Conservation (phyloP, 2,797 vertebrate species). For the Malacoctenus gilli region DNA sequence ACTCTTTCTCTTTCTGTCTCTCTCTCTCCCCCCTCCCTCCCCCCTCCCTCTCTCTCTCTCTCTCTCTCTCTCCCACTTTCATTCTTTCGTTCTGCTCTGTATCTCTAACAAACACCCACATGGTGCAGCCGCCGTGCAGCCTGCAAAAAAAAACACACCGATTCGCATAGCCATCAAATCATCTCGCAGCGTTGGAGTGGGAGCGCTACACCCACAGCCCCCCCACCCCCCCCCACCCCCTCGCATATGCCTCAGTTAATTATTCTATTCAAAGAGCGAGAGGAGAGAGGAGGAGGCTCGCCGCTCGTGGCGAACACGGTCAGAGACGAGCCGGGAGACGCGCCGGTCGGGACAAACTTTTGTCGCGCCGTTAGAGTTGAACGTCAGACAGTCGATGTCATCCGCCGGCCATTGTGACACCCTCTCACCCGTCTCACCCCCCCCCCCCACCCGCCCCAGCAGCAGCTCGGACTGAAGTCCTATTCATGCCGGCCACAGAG, state of each 20-base stretch:
- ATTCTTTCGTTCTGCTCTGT: conserved; percentile 33
- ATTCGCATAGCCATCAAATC: conserved; percentile 57
- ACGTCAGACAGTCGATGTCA: conserved; percentile 51
- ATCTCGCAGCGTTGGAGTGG: conserved; percentile 44
- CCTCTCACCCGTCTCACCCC: conserved; percentile 47
- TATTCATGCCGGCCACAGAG: conserved; percentile 68
- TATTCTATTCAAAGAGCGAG: conserved; percentile 49
- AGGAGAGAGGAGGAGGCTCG: conserved; percentile 30
- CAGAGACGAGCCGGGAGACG: conserved; percentile 10
- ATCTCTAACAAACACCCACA: conserved; percentile 66
- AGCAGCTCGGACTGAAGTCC: conserved; percentile 65
- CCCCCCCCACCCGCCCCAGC: no score
- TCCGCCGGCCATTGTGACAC: conserved; percentile 51
- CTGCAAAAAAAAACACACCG: conserved; percentile 38
- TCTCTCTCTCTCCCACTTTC: conserved; percentile 51
- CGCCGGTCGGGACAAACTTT: not conserved
- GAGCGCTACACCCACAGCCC: conserved; percentile 51
- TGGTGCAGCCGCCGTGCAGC: conserved; percentile 37
- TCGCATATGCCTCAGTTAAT: conserved; percentile 48
- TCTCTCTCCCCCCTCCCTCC: conserved; percentile 35
- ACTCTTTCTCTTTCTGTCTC: conserved; percentile 54
- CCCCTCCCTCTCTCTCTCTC: conserved; percentile 49
- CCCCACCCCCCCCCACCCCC: conserved; percentile 1
- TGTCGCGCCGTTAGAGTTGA: conserved; percentile 2
- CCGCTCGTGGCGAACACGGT: conserved; percentile 16